Evolutionary conservation across 1,140 invertebrate species (phyloP), one percentile per base, ranked within the genome.

Genomic region (Sesamia nonagrioides): DNA sequence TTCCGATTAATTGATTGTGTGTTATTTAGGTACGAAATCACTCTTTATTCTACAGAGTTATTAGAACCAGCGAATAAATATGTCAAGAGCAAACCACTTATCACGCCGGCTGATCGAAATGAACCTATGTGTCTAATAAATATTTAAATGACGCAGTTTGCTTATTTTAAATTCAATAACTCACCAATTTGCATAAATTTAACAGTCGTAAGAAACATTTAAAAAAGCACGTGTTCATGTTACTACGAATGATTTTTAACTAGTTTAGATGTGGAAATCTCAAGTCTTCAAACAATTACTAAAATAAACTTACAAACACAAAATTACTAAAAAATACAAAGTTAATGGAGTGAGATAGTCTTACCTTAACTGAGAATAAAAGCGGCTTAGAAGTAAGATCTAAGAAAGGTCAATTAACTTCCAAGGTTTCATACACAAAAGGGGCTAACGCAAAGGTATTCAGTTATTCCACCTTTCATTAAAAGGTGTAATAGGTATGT

Each of bases 401-500:
- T 15, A 42, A 66, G 21, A 45, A 33, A 50, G 13, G 48, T 54
- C 15, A 54, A 54, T 71, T 71, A 71, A 71, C 48, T 35, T 54
- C 68, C 5, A 54, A n/a, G 7, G 50, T 33, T 52, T 52, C 68
- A 54, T 37, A 71, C 42, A 69, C 66, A 27, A 71, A 54, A 6
- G 21, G 18, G 18, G 37, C n/a, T 37, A 6, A 18, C 6, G 21
- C n/a, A 69, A 50, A 68, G 35, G 63, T 48, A 68, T 37, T 35
- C 48, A 3, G 15, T 18, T n/a, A 60, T 42, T 42, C 42, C 33
- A 60, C 54, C 48, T 76, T 76, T 13, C 37, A 40, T 58, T 58
- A 35, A 63, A 76, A 50, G n/a, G n/a, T n/a, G 18, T 76, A 63
- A 54, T 76, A 54, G n/a, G n/a, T n/a, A n/a, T n/a, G n/a, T 76